Evolutionary conservation across 2,113 vertebrate genomes (phyloP), one percentile per base, ranked within the genome.

Genomic region (Columbina picui): DNA sequence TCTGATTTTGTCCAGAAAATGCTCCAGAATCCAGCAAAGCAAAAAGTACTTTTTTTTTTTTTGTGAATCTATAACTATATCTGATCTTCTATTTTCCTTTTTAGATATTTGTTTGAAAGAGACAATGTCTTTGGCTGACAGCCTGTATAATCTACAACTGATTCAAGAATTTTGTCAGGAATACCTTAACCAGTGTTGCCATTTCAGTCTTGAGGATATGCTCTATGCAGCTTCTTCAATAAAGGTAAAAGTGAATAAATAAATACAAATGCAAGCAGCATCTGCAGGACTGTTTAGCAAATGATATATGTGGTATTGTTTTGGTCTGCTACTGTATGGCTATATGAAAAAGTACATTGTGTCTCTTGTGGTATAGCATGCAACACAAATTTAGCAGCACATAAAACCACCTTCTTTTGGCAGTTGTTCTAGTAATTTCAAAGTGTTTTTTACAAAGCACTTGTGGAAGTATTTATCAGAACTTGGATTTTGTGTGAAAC

Each of bases 121-220:
- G 90, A 99, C 98, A 47, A 99, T 99, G 99, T 99, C 98, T 41
- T 96, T 99, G 97, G 98, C 99, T 8, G 99, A 99, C 94, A 99
- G 99, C 59, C 97, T 99, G 22, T 99, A 99, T 97, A 99, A 99
- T 95, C 98, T 99, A 26, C 99, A 99, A 84, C 89, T 99, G 94
- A 98, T 99, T 68, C 99, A 99, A 97, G 98, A 99, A 69, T 99
- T 99, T 98, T 99, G 99, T 96, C 98, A 98, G 91, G 99, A 99
- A 86, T 98, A 99, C 94, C 97, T 99, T 95, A 99, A 98, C 96
- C 98, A 93, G 95, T 99, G 99, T 97, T 99, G 99, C 97, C 99
- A 99, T 97, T 99, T 99, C 97, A 98, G 96, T 89, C 98, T 99
- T 91, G 99, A 99, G 96, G 99, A 99, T 95, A 99, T 99, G 99